Conservation (phyloP, 2,113 vertebrate genomes). For the Vulpes lagopus region DNA sequence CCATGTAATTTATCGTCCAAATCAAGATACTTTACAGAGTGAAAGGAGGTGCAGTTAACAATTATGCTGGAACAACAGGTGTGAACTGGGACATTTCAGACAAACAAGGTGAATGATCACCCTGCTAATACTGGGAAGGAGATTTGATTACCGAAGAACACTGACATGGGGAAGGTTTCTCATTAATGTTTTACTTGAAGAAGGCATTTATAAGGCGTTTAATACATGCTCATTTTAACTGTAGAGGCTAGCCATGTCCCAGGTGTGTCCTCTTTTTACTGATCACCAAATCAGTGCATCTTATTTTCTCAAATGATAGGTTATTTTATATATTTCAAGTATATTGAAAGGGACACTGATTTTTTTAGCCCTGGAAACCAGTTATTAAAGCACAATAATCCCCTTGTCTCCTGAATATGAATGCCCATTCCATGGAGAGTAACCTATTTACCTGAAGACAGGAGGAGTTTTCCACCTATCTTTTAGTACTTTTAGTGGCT, state of each 20-base stretch:
- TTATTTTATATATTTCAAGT: slow-evolving; percentile 3
- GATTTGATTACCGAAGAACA: background rate
- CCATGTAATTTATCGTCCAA: slow-evolving; percentile 68
- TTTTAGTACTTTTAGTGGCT: background rate
- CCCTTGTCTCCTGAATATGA: background rate
- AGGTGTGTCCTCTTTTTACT: slow-evolving; percentile 28
- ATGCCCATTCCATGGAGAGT: background rate
- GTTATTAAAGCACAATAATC: slow-evolving; percentile 26
- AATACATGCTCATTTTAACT: slow-evolving; percentile 36
- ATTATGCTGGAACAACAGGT: slow-evolving; percentile 59
- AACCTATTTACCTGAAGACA: slow-evolving; percentile 12
- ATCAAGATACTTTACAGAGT: slow-evolving; percentile 25
- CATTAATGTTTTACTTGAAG: slow-evolving; percentile 9
- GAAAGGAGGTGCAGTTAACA: slow-evolving; percentile 44
- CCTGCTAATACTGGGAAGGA: slow-evolving; percentile 12
- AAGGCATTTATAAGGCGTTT: background rate
- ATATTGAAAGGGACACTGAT: background rate
- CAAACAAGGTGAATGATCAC: background rate
- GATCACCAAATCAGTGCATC: slow-evolving; percentile 18
- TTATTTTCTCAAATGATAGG: slow-evolving; percentile 1
- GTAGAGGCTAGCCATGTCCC: background rate
- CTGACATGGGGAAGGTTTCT: background rate
- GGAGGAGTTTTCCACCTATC: background rate
- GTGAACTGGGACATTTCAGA: slow-evolving; percentile 15
- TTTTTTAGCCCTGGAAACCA: slow-evolving; percentile 4